A percentile compares a stretch with the other conserved stretches of the same genome.
Conservation (phyloP, 2,113 vertebrate genomes). For the Phoenicopterus ruber region DNA sequence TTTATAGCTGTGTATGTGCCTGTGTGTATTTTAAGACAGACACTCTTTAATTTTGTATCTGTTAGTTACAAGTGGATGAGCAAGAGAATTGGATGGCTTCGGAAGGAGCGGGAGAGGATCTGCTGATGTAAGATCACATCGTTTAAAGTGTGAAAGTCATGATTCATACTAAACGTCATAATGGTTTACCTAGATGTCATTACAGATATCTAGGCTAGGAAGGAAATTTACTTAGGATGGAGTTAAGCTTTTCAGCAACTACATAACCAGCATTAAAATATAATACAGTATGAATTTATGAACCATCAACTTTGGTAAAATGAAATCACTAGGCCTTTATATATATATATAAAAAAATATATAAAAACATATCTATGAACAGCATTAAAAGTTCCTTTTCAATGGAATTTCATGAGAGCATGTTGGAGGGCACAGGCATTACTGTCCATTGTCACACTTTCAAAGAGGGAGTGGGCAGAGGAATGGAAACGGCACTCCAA, state of each 20-base stretch:
- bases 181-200: neutral
- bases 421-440: neutral
- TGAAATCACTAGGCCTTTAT: neutral
- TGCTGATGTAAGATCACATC: neutral
- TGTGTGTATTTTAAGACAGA: neutral
- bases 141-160: neutral
- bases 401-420: neutral
- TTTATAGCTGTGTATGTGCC: neutral
- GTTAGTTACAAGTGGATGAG: neutral
- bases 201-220: neutral
- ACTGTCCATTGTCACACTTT: neutral
- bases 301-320: neutral
- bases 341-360: no score
- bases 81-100: neutral
- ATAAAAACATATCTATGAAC: no score
- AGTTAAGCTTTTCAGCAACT: neutral
- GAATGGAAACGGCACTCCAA: neutral
- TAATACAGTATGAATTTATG: neutral
- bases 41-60: neutral
- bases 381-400: neutral
- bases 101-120: neutral
- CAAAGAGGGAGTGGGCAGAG: neutral
- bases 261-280: neutral
- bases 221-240: neutral
- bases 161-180: neutral